Evolutionary conservation across 1,140 invertebrate genomes (phyloP), one percentile per base, ranked within the genome.

Genomic region (Drosophila chauvacae): DNA sequence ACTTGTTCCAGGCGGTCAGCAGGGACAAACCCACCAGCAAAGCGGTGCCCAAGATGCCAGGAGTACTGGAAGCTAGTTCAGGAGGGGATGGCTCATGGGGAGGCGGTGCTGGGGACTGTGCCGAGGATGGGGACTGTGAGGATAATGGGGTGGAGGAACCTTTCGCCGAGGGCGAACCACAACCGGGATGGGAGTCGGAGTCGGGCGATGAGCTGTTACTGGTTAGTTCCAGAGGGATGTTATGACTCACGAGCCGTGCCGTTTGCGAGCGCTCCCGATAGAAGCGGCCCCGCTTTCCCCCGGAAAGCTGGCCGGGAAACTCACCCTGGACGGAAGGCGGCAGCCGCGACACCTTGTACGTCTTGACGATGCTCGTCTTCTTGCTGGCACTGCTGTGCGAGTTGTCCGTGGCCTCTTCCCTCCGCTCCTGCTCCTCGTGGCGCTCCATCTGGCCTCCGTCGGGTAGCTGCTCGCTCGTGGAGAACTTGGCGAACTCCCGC

Each of bases 401-500:
- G 44, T 94, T 93, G 65, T 94, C 94, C 55, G 93, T 93, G 42
- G 69, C 90, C 51, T 91, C 82, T 30, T 92, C 77, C 3, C 71
- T 69, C 1, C 64, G 63, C 45, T 92, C 91, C 80, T 92, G 86
- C 75, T 92, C 39, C 61, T 90, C 84, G 37, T 91, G 81, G 1
- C 77, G 80, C 61, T 87, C 72, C 68, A 84, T 47, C 11, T 87
- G 84, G 1, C 70, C 90, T 1, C 77, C 90, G 56, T 77, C 87
- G 10, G 82, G 84, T 35, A 91, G 71, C 45, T 90, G 77, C 14
- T 91, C 90, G 50, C 81, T 71, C 18, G 64, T 91, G 7, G 90
- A 87, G 63, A 92, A 91, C 57, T 93, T 93, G 58, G 96, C 94
- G 80, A 96, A 96, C 80, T 97, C 96, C 77, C 95, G 94, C 63